Conservation (phyloP, 2,113 vertebrate genomes). For the Leuciscus idus region DNA sequence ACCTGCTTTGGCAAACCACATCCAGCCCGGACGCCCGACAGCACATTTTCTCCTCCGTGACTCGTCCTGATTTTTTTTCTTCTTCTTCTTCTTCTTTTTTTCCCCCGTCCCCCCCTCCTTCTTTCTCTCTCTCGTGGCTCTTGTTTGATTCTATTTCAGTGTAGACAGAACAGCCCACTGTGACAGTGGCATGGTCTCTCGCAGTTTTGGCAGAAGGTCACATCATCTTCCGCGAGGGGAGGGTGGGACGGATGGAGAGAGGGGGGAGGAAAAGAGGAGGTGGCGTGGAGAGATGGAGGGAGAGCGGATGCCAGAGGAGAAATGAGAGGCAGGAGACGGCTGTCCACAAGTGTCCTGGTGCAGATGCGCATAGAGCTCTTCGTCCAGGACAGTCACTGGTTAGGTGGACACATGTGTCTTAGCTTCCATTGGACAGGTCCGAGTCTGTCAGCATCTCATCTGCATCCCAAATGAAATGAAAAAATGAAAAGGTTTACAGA, state of each 20-base stretch:
- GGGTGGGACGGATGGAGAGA: conserved; percentile 45
- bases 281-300: conserved; percentile 60
- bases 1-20: conserved; percentile 57
- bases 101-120: conserved; percentile 15
- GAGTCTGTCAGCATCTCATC: conserved; percentile 1
- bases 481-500: not conserved
- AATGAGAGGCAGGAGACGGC: conserved; percentile 26
- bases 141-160: conserved; percentile 83
- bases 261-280: conserved; percentile 56
- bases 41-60: conserved; percentile 57
- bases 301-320: conserved; percentile 30
- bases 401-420: not conserved
- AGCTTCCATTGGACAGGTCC: not conserved
- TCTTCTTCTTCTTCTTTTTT: not conserved
- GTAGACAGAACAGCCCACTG: conserved; percentile 73
- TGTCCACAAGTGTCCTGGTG: conserved; percentile 36
- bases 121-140: conserved; percentile 61
- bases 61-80: conserved; percentile 52
- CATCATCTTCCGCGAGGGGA: conserved; percentile 68
- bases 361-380: conserved; percentile 4
- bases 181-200: conserved; percentile 76
- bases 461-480: not conserved
- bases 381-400: conserved; percentile 1
- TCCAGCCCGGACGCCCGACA: conserved; percentile 53
- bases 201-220: conserved; percentile 82